A percentile compares a stretch with the other conserved stretches of the same genome.
phyloP scores from a whole-genome alignment of 2,888 invertebrate species.

The Drosophila yooni region DNA sequence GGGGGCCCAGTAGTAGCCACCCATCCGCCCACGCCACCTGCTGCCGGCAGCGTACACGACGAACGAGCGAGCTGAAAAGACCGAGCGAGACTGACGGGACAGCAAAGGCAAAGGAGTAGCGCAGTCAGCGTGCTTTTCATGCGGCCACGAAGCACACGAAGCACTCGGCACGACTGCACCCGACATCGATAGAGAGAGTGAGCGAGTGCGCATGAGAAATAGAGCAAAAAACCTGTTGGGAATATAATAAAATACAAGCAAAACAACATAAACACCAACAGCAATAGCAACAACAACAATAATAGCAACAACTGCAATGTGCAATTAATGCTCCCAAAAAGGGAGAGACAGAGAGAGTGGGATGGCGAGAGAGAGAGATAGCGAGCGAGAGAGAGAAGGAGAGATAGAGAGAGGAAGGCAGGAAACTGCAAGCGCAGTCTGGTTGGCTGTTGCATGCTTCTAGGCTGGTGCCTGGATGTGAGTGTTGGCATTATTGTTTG shows the following conservation, averaged over 20 bases:
- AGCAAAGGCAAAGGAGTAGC: slow-evolving; percentile 71
- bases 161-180: slow-evolving; percentile 35
- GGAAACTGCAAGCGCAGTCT: slow-evolving; percentile 61
- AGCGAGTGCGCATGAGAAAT: slow-evolving; percentile 55
- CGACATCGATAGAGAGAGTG: slow-evolving; percentile 38
- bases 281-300: slow-evolving; percentile 39
- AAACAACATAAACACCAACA: slow-evolving; percentile 69
- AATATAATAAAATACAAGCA: slow-evolving; percentile 78
- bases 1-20: slow-evolving; percentile 12
- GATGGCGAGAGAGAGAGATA: slow-evolving; percentile 3
- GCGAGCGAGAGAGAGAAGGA: slow-evolving; percentile 4
- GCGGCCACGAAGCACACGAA: slow-evolving; percentile 32
- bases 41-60: slow-evolving; percentile 70
- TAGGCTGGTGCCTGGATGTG: slow-evolving; percentile 62
- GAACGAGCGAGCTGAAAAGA: slow-evolving; percentile 79
- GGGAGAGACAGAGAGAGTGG: slow-evolving; percentile 4
- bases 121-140: slow-evolving; percentile 47
- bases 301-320: slow-evolving; percentile 62
- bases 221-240: slow-evolving; percentile 49
- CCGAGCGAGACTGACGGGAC: slow-evolving; percentile 75
- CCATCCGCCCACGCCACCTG: slow-evolving; percentile 47
- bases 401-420: slow-evolving; percentile 23
- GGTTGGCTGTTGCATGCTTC: slow-evolving; percentile 78
- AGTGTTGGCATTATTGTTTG: slow-evolving; percentile 80
- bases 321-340: slow-evolving; percentile 75